These are phyloP conservation scores for Temnopleurus reevesii DNA, from an alignment of 53 echinoderm and acorn worm species.

Conservation along the genomic window DNA sequence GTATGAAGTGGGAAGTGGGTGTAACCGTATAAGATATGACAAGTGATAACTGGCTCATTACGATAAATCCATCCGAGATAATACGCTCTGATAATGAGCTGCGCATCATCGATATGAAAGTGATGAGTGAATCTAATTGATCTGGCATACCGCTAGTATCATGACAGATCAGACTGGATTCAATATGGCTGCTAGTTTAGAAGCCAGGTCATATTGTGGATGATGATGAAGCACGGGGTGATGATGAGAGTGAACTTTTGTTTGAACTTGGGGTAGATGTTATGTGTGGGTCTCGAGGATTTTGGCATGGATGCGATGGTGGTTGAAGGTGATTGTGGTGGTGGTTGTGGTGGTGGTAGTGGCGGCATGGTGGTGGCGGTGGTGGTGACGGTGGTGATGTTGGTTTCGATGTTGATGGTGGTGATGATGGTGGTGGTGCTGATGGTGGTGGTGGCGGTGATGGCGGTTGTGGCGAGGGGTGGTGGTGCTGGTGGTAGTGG, in stretches of 20 bases:
- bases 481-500: not conserved
- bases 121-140: constrained; percentile 8
- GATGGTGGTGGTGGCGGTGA: not conserved
- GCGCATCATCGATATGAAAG: not conserved
- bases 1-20: no score
- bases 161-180: not conserved
- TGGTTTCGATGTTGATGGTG: no score
- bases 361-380: not conserved
- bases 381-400: not conserved
- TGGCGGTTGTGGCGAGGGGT: not conserved
- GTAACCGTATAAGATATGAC: no score
- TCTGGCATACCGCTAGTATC: not conserved
- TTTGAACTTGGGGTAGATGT: not conserved
- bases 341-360: not conserved
- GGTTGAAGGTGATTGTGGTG: not conserved
- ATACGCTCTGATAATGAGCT: not conserved
- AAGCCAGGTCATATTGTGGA: not conserved
- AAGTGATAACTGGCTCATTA: no score
- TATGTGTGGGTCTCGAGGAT: no score
- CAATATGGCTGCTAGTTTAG: not conserved
- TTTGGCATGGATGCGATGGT: not conserved
- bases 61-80: not conserved
- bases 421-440: no score
- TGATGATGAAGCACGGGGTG: no score
- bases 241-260: not conserved